These are phyloP conservation scores for Saiga tatarica DNA, from an alignment of 2,113 vertebrate species.

Conservation along the genomic window DNA sequence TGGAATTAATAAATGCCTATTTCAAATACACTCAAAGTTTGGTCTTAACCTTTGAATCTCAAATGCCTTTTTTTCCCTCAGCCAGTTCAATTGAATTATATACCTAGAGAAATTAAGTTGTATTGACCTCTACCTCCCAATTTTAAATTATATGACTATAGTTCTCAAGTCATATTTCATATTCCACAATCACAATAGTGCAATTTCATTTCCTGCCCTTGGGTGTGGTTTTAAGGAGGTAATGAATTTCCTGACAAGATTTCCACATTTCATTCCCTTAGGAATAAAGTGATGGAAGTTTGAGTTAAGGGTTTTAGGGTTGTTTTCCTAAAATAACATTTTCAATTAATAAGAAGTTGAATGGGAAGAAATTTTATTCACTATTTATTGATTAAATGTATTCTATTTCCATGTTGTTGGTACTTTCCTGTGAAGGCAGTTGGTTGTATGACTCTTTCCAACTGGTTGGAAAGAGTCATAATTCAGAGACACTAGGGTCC, in stretches of 20 bases:
- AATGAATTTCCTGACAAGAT: background rate
- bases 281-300: background rate
- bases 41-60: conserved; percentile 24
- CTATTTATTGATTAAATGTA: background rate
- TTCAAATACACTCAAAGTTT: background rate
- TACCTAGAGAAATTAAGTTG: background rate
- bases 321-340: background rate
- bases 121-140: background rate
- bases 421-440: background rate
- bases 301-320: background rate
- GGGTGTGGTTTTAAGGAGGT: background rate
- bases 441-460: background rate
- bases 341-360: background rate
- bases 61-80: background rate
- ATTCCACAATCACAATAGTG: background rate
- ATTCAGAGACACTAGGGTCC: background rate
- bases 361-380: background rate
- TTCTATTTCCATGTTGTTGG: background rate
- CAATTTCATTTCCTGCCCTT: background rate
- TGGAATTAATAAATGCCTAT: conserved; percentile 5
- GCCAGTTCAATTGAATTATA: background rate
- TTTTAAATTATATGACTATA: background rate
- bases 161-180: background rate
- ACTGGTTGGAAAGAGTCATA: background rate
- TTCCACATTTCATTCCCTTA: background rate